These are phyloP conservation scores for Pelvicachromis taeniatus DNA, from an alignment of 2,113 vertebrate species.

Conservation along the genomic window DNA sequence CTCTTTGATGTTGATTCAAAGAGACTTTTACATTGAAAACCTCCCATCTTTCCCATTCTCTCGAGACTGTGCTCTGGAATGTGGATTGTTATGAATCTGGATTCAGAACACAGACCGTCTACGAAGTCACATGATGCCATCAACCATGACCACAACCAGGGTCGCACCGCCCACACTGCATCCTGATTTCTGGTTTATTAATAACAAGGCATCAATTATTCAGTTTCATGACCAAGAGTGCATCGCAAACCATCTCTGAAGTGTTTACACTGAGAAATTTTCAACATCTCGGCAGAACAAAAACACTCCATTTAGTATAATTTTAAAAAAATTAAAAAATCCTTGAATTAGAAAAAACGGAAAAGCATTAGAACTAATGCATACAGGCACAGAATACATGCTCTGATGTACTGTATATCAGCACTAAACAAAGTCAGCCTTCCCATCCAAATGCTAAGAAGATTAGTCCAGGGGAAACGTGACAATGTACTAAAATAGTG, in stretches of 20 bases:
- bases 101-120: not conserved
- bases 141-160: constrained; percentile 17
- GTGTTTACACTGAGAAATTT: constrained; percentile 1
- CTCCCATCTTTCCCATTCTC: constrained; percentile 33
- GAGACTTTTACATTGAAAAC: constrained; percentile 53
- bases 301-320: not conserved
- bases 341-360: not conserved
- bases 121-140: constrained; percentile 42
- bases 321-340: too few relatives aligned
- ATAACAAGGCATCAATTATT: constrained; percentile 60
- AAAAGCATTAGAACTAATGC: not conserved
- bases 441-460: constrained; percentile 39
- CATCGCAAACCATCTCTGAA: not conserved
- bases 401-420: not conserved
- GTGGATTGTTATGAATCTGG: constrained; percentile 4
- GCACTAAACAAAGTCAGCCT: constrained; percentile 24
- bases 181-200: constrained; percentile 58
- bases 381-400: not conserved
- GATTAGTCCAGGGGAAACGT: constrained; percentile 44
- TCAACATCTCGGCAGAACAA: not conserved
- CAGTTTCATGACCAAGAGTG: constrained; percentile 20
- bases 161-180: not conserved
- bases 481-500: constrained; percentile 52
- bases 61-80: constrained; percentile 7
- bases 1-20: constrained; percentile 60